Conservation (phyloP, 1,140 invertebrate species). For the Tetragonula clypearis region DNA sequence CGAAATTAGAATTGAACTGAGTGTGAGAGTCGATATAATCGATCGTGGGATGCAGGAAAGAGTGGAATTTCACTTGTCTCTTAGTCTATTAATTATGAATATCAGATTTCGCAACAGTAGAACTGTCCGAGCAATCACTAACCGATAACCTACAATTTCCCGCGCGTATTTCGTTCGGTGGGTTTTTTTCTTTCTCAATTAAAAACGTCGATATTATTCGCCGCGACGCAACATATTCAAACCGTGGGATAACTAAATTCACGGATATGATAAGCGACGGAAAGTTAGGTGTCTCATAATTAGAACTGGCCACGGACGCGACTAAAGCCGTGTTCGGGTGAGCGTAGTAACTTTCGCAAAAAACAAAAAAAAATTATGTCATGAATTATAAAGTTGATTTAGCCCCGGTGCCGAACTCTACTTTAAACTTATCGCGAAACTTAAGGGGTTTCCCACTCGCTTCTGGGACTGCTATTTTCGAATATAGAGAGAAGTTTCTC, state of each 20-base stretch:
- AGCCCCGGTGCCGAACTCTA: constrained; percentile 5
- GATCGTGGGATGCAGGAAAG: too few relatives aligned
- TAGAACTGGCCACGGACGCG: constrained; percentile 8
- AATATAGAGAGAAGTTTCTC: constrained; percentile 22
- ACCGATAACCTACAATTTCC: too few relatives aligned
- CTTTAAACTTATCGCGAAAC: constrained; percentile 29
- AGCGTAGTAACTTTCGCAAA: constrained; percentile 22
- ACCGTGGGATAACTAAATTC: background rate
- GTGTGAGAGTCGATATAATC: too few relatives aligned
- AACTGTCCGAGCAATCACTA: too few relatives aligned
- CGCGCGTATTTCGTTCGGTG: too few relatives aligned
- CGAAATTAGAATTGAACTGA: too few relatives aligned
- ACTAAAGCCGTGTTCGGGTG: background rate
- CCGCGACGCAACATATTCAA: too few relatives aligned
- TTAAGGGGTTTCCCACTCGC: background rate
- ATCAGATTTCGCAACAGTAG: too few relatives aligned
- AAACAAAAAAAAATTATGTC: constrained; percentile 45
- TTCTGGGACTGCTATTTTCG: constrained; percentile 6
- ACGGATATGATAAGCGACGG: constrained; percentile 9
- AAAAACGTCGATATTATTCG: background rate
- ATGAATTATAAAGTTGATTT: constrained; percentile 46
- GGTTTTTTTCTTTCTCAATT: background rate
- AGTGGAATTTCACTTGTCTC: too few relatives aligned
- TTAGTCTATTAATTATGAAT: accelerated
- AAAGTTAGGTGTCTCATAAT: constrained; percentile 25